These are phyloP conservation scores for Tethea ocularis DNA, from an alignment of 2,888 invertebrate genomes.

Conservation along the genomic window DNA sequence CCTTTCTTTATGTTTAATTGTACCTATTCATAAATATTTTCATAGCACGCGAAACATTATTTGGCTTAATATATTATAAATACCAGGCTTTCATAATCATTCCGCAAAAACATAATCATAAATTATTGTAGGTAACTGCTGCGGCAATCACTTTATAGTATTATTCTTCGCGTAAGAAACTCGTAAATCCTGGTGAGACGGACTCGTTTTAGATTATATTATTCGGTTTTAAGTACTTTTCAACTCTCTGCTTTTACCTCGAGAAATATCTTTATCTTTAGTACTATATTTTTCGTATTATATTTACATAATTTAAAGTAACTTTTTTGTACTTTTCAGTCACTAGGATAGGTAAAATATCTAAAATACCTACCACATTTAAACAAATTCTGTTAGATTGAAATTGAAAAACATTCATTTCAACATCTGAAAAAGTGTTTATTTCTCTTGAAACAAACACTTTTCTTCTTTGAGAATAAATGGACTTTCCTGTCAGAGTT, in stretches of 20 bases:
- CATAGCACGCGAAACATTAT: background rate
- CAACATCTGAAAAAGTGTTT: background rate
- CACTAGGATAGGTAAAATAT: background rate
- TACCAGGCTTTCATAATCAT: conserved; percentile 5
- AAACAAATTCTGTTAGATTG: background rate
- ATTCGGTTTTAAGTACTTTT: background rate
- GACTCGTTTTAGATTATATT: background rate
- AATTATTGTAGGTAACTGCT: background rate
- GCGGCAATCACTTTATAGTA: background rate
- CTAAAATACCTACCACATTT: background rate
- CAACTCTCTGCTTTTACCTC: background rate
- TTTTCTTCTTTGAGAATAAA: conserved; percentile 34
- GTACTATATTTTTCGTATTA: background rate
- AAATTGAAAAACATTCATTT: conserved; percentile 5
- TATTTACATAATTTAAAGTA: background rate
- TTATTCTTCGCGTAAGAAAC: conserved; percentile 2
- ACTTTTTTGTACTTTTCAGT: too few relatives aligned
- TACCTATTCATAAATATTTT: background rate
- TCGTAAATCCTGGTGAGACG: background rate
- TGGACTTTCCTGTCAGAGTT: conserved; percentile 32
- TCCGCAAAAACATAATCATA: background rate
- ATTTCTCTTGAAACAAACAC: conserved; percentile 18
- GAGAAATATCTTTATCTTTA: background rate
- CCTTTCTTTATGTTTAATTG: too few relatives aligned
- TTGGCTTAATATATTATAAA: background rate